phyloP scores from a whole-genome alignment of 2,113 vertebrate genomes.

The Clarias magur region DNA sequence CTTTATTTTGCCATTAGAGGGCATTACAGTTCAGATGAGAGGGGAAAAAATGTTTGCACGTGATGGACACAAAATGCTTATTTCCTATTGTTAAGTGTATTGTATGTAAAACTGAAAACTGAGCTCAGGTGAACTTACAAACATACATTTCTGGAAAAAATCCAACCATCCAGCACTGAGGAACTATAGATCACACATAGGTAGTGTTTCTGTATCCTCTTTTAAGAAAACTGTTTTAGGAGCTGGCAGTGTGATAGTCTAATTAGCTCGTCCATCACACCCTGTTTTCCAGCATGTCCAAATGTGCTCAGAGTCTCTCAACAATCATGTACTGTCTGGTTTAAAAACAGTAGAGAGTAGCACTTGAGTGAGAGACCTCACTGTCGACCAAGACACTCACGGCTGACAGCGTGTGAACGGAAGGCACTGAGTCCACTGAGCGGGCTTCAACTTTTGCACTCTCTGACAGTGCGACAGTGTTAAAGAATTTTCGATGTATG shows the following conservation, averaged over 20 bases:
- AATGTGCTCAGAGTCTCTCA: slow-evolving; percentile 5
- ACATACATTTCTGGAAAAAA: neutral
- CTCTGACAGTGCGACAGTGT: neutral
- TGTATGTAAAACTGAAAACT: neutral
- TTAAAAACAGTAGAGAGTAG: neutral
- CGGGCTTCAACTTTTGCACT: neutral
- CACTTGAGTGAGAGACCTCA: neutral
- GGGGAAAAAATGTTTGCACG: neutral
- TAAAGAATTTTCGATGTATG: neutral
- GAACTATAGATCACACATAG: neutral
- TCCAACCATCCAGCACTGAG: neutral
- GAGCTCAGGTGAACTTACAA: neutral
- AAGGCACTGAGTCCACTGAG: neutral
- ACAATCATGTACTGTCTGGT: neutral
- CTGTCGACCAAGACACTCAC: neutral
- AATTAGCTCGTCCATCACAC: slow-evolving; percentile 4
- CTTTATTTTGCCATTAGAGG: slow-evolving; percentile 56
- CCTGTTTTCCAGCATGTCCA: slow-evolving; percentile 7
- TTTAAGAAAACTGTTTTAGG: neutral
- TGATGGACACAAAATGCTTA: neutral
- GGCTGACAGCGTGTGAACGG: slow-evolving; percentile 6
- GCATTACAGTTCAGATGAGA: slow-evolving; percentile 20
- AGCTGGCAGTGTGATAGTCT: neutral
- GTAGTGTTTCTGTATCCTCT: neutral
- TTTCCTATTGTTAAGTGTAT: neutral